phyloP scores from a whole-genome alignment of 2,797 vertebrate genomes.

The Alectoris magna region DNA sequence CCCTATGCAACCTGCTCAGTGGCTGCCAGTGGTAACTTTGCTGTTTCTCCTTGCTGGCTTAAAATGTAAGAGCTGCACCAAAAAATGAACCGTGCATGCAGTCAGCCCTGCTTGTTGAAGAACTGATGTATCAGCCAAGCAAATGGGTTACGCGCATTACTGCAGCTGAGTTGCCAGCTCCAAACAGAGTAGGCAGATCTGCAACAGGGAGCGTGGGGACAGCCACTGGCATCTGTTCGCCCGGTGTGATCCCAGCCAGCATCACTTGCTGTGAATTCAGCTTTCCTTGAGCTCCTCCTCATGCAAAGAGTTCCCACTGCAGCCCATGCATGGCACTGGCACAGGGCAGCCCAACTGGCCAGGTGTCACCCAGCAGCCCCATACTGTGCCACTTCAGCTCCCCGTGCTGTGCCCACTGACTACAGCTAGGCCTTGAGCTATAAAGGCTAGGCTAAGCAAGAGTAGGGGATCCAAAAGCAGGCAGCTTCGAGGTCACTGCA shows the following conservation, averaged over 20 bases:
- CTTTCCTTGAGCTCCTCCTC: neutral
- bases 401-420: neutral
- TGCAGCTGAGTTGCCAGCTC: neutral
- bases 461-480: neutral
- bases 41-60: constrained; percentile 24
- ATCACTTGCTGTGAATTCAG: rapidly evolving
- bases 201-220: neutral
- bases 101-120: neutral
- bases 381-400: rapidly evolving
- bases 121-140: neutral
- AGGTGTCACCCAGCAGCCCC: neutral
- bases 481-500: neutral
- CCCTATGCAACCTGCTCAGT: neutral
- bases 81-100: neutral
- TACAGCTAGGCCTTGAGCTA: rapidly evolving
- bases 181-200: neutral
- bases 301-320: neutral
- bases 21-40: neutral
- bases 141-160: neutral
- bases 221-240: neutral
- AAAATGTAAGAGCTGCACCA: neutral
- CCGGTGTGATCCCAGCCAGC: neutral
- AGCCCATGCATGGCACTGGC: neutral
- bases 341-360: neutral
- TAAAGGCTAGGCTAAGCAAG: neutral